These are phyloP conservation scores for Dolichoris vasculosae DNA, from an alignment of 1,140 invertebrate species.

Conservation along the genomic window DNA sequence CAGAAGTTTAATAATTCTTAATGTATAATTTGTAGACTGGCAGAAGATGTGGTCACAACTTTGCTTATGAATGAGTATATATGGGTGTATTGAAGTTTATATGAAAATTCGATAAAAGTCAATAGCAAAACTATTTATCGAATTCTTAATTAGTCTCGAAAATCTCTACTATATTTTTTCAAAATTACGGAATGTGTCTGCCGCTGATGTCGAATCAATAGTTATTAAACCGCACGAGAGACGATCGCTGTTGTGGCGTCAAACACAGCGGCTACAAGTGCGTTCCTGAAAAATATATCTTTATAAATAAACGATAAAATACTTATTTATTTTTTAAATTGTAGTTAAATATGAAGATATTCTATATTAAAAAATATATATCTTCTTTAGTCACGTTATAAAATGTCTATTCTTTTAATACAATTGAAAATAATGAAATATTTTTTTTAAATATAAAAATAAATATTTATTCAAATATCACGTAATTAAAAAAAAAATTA, in stretches of 20 bases:
- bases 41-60: constrained; percentile 34
- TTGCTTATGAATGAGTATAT: constrained; percentile 49
- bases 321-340: neutral
- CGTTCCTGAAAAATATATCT: constrained; percentile 37
- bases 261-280: constrained; percentile 53
- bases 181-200: constrained; percentile 54
- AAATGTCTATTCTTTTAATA: too few relatives aligned
- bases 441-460: too few relatives aligned
- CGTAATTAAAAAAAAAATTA: neutral
- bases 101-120: constrained; percentile 47
- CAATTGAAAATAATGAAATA: too few relatives aligned
- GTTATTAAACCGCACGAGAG: constrained; percentile 41
- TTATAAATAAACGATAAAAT: neutral
- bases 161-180: constrained; percentile 45
- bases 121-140: constrained; percentile 20
- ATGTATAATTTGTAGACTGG: constrained; percentile 42
- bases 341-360: neutral
- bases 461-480: neutral
- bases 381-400: too few relatives aligned
- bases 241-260: constrained; percentile 54
- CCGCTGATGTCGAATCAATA: constrained; percentile 42
- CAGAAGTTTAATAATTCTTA: constrained; percentile 47
- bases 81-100: constrained; percentile 37
- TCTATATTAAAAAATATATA: neutral
- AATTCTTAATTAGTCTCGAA: constrained; percentile 42